phyloP scores from a whole-genome alignment of 2,113 vertebrate genomes.

The Felis catus region DNA sequence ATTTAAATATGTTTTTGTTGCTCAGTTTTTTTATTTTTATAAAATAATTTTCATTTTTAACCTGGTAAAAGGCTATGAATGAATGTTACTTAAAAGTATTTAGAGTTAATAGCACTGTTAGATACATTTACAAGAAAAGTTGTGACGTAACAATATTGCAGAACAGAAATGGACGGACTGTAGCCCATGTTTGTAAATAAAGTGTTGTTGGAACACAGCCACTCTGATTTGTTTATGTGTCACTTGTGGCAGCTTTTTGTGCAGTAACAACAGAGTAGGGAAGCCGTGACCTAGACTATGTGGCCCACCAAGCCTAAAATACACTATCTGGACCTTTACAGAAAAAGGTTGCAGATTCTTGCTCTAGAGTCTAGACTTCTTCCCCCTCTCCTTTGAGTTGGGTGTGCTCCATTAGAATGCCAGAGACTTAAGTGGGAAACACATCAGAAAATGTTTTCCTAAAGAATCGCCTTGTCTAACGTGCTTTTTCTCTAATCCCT shows the following conservation, averaged over 20 bases:
- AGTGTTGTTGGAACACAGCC: background rate
- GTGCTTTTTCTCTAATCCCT: slow-evolving; percentile 1
- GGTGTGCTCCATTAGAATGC: background rate
- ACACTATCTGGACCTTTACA: background rate
- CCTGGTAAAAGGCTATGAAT: background rate
- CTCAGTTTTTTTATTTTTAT: background rate
- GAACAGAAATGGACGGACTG: background rate
- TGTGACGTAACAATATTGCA: background rate
- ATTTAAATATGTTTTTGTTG: background rate
- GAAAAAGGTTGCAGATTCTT: background rate
- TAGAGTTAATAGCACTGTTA: background rate
- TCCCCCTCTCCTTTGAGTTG: background rate
- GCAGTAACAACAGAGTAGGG: background rate
- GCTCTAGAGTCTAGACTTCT: background rate
- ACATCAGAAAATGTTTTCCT: background rate
- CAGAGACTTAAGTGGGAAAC: background rate
- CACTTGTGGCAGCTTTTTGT: background rate
- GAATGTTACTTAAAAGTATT: slow-evolving; percentile 16
- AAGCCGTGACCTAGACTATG: fast-evolving
- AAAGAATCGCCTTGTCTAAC: background rate
- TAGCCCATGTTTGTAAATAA: background rate
- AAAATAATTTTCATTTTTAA: slow-evolving; percentile 46
- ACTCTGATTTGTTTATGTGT: background rate
- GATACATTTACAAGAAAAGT: background rate
- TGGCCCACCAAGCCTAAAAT: background rate